Evolutionary conservation across 1,140 invertebrate genomes (phyloP).

Genomic region (Paraescarpia echinospica): DNA sequence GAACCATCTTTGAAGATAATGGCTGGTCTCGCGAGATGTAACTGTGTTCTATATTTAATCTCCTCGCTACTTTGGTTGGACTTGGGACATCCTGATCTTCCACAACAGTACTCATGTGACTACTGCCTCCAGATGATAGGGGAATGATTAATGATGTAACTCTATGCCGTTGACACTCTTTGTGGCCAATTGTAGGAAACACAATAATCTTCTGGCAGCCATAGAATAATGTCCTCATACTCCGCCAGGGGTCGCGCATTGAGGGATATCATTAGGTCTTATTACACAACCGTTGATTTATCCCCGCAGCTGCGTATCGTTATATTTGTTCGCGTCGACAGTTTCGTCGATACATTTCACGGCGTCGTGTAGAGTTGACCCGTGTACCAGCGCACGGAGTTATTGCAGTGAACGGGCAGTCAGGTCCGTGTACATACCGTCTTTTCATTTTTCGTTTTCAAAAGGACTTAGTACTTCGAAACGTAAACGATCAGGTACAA

Average conservation of each 20-base stretch:
- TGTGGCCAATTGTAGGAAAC: neutral
- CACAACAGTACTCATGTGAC: no score
- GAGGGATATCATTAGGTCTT: neutral
- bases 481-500: no score
- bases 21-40: no score
- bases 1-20: no score
- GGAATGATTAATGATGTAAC: no score
- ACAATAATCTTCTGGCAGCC: neutral
- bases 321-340: neutral
- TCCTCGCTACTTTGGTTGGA: no score
- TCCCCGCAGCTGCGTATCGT: neutral
- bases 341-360: neutral
- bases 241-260: neutral
- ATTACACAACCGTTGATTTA: neutral
- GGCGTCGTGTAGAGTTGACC: neutral
- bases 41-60: no score
- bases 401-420: neutral
- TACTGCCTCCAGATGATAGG: no score
- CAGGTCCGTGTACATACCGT: neutral
- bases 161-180: no score
- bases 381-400: neutral
- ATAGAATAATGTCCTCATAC: neutral
- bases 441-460: no score
- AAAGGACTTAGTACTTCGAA: no score
- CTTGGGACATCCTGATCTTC: no score